Conservation (phyloP, 2,888 invertebrate genomes). For the Pharmacophagus antenor region DNA sequence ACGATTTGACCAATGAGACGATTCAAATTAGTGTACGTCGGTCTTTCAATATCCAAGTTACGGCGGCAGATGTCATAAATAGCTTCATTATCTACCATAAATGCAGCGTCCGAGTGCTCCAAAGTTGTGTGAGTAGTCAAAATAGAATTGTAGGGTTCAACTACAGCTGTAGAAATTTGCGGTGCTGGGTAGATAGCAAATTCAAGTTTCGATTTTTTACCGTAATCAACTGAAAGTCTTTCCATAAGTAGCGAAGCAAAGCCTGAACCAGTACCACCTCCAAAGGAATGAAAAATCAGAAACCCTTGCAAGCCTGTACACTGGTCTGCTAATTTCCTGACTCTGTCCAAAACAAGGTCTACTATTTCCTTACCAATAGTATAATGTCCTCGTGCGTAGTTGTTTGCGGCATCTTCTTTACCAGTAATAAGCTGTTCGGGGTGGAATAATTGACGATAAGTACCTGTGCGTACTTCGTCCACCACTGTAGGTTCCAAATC, state of each 20-base stretch:
- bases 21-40: conserved; percentile 97
- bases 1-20: conserved; percentile 97
- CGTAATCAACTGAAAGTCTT: conserved; percentile 92
- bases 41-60: conserved; percentile 92
- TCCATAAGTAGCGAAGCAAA: conserved; percentile 95
- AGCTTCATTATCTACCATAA: conserved; percentile 92
- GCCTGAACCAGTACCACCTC: conserved; percentile 93
- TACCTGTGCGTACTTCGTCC: conserved; percentile 94
- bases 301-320: conserved; percentile 96
- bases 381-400: conserved; percentile 98
- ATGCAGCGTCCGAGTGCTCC: conserved; percentile 93
- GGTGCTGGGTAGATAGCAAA: conserved; percentile 98
- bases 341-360: conserved; percentile 91
- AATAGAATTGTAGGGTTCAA: conserved; percentile 95
- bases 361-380: conserved; percentile 97
- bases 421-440: conserved; percentile 97
- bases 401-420: conserved; percentile 98
- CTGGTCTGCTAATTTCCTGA: conserved; percentile 92
- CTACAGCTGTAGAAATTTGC: conserved; percentile 88
- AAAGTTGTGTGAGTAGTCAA: conserved; percentile 93
- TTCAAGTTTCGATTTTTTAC: conserved; percentile 95
- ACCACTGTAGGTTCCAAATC: conserved; percentile 97
- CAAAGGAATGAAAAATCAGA: conserved; percentile 93
- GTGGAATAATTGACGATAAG: conserved; percentile 97
- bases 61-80: conserved; percentile 91